phyloP scores from a whole-genome alignment of 2,797 vertebrate genomes.

The Macrochelys suwanniensis region DNA sequence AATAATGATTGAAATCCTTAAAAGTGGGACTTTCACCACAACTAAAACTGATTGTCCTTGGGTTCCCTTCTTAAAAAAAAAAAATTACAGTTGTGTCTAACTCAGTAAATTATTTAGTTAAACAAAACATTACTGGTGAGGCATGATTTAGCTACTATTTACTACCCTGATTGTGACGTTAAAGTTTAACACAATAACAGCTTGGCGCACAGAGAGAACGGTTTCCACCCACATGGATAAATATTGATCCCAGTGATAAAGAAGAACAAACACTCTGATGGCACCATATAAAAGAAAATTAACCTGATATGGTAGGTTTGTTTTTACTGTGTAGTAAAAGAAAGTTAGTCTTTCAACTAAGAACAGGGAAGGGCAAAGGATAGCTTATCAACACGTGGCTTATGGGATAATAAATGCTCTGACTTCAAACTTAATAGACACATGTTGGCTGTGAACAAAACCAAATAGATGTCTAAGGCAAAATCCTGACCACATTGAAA shows the following conservation, averaged over 20 bases:
- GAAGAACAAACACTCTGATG: constrained; percentile 63
- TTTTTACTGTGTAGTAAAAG: constrained; percentile 67
- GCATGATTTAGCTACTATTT: constrained; percentile 48
- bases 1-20: background rate
- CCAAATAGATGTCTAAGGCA: background rate
- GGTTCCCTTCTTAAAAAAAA: constrained; percentile 23
- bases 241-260: constrained; percentile 63
- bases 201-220: constrained; percentile 13
- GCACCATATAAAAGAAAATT: constrained; percentile 45
- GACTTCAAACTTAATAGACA: constrained; percentile 55
- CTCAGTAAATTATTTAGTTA: background rate
- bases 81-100: background rate
- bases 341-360: constrained; percentile 54
- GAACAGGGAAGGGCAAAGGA: constrained; percentile 66
- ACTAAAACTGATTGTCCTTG: constrained; percentile 37
- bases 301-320: background rate
- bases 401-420: constrained; percentile 61
- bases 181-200: constrained; percentile 54
- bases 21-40: background rate
- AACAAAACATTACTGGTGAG: constrained; percentile 24
- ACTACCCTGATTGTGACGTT: constrained; percentile 47
- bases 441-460: constrained; percentile 31
- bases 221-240: constrained; percentile 66
- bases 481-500: constrained; percentile 31
- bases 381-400: constrained; percentile 59